These are phyloP conservation scores for Cassiopea andromeda DNA, from an alignment of 30 jellyfish, hydroid and myxozoan genomes.

Conservation along the genomic window DNA sequence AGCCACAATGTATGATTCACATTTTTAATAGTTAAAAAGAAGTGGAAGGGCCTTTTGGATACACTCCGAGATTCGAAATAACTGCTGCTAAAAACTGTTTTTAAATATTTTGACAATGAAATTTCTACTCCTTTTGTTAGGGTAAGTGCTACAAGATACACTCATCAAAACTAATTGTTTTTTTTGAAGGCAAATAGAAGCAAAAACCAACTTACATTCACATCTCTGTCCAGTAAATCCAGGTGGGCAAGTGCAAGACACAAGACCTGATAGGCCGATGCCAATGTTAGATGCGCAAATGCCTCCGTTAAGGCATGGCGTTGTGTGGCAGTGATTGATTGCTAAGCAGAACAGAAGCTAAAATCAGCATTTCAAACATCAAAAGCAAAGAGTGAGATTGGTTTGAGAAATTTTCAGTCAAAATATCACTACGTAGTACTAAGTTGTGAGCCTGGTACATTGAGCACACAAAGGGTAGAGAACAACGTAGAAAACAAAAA, in stretches of 20 bases:
- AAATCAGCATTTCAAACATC: not conserved
- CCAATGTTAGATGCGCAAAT: constrained; percentile 76
- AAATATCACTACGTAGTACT: no score
- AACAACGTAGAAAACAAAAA: not conserved
- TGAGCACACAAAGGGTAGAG: not conserved
- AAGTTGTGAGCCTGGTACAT: no score
- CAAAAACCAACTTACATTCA: constrained; percentile 66
- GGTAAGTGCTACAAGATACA: no score
- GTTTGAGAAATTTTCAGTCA: no score
- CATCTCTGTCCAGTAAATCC: constrained; percentile 97
- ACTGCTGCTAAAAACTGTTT: no score
- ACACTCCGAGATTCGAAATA: no score
- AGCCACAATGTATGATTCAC: no score
- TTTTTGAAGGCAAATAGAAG: not conserved
- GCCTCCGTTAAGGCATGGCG: constrained; percentile 97
- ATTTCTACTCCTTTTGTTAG: no score
- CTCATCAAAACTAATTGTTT: not conserved
- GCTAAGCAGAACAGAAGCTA: constrained; percentile 13
- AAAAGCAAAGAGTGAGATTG: not conserved
- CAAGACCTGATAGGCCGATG: constrained; percentile 76
- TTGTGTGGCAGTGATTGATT: constrained; percentile 92
- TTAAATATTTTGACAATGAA: no score
- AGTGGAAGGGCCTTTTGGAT: no score
- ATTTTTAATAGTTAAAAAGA: no score
- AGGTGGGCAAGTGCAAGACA: constrained; percentile 83